Conservation (phyloP, 1,140 invertebrate species). For the Halotydeus destructor region DNA sequence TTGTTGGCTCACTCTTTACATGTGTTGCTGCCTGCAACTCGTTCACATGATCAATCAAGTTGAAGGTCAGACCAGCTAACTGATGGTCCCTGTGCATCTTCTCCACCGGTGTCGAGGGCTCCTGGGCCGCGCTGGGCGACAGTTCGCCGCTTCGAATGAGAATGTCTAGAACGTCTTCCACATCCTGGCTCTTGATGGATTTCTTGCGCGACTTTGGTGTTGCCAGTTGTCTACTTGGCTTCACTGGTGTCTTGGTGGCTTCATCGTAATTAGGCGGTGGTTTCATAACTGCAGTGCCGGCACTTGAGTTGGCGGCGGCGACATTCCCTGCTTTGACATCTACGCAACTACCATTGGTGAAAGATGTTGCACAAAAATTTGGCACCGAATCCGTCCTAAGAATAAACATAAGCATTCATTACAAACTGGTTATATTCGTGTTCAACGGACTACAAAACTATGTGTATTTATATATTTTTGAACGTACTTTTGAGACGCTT, state of each 20-base stretch:
- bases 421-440: background rate
- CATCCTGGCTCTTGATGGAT: conserved; percentile 54
- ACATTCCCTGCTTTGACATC: conserved; percentile 5
- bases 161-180: conserved; percentile 87
- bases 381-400: conserved; percentile 29
- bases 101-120: conserved; percentile 41
- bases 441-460: background rate
- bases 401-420: background rate
- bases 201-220: no score
- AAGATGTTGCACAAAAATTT: conserved; percentile 25
- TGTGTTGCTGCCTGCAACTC: background rate
- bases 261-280: conserved; percentile 45
- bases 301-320: conserved; percentile 20
- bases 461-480: background rate
- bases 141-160: conserved; percentile 78
- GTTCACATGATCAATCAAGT: background rate
- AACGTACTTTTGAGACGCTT: background rate
- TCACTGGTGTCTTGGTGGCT: conserved; percentile 35
- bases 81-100: background rate
- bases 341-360: conserved; percentile 9
- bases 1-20: no score
- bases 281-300: no score
- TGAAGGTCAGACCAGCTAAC: background rate
- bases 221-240: background rate
- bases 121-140: conserved; percentile 59